These are phyloP conservation scores for Diachasmimorpha longicaudata DNA, from an alignment of 1,140 invertebrate genomes.

Conservation along the genomic window DNA sequence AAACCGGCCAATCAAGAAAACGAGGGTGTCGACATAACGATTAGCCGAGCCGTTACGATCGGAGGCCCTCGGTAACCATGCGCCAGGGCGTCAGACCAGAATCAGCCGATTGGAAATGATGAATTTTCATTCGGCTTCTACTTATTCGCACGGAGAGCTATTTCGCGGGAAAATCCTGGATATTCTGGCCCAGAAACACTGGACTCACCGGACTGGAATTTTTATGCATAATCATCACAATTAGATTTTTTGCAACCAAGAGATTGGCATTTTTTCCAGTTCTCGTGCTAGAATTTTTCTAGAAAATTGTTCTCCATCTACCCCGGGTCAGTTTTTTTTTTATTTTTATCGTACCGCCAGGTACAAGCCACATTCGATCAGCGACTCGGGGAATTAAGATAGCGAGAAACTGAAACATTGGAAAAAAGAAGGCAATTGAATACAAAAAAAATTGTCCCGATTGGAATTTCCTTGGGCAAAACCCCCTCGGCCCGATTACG, in stretches of 20 bases:
- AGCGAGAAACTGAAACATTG: not conserved
- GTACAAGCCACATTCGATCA: not conserved
- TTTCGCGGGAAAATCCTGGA: no score
- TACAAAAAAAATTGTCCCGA: constrained; percentile 1
- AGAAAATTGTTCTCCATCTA: no score
- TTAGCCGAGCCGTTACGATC: constrained; percentile 15
- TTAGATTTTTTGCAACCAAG: no score
- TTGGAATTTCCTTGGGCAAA: constrained; percentile 12
- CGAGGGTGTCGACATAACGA: constrained; percentile 24
- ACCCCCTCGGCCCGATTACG: constrained; percentile 2
- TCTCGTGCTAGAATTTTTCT: no score
- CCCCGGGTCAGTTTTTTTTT: not conserved
- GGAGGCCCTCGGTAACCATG: not conserved
- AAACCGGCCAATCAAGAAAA: constrained; percentile 22
- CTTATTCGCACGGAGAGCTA: no score
- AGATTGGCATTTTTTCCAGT: no score
- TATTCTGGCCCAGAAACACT: no score
- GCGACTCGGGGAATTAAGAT: not conserved
- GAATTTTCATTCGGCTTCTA: constrained; percentile 16
- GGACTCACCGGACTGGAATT: no score
- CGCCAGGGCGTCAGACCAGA: not conserved
- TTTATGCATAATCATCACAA: no score
- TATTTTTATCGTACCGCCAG: not conserved
- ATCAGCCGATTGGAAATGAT: constrained; percentile 21
- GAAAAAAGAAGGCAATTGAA: not conserved